phyloP scores from a whole-genome alignment of 2,797 vertebrate genomes.

The Gambelia wislizenii region DNA sequence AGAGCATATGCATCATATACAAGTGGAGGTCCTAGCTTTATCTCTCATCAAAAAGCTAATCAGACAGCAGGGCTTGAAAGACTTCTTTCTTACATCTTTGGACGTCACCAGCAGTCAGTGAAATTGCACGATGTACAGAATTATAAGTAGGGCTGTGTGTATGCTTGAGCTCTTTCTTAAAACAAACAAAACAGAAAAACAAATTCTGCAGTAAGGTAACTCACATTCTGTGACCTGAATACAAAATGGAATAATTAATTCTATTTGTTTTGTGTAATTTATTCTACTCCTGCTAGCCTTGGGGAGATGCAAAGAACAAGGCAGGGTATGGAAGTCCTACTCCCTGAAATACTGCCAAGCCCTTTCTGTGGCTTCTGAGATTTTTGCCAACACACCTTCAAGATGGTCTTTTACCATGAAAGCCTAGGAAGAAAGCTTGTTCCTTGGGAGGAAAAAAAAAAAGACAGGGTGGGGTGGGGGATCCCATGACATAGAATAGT shows the following conservation, averaged over 20 bases:
- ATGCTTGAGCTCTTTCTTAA: background rate
- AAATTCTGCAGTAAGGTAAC: background rate
- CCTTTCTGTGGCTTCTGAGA: background rate
- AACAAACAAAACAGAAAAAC: background rate
- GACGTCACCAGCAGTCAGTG: background rate
- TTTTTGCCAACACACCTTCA: background rate
- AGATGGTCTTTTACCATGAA: background rate
- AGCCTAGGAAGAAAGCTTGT: background rate
- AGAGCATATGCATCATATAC: background rate
- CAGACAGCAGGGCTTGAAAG: background rate
- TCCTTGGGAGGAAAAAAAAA: background rate
- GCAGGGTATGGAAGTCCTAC: background rate
- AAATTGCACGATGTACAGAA: background rate
- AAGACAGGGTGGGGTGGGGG: too few species aligned
- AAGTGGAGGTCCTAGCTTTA: background rate
- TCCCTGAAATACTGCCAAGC: background rate
- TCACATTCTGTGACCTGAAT: slow-evolving; percentile 4
- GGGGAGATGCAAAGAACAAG: background rate
- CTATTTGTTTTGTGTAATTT: background rate
- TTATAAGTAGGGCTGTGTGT: background rate
- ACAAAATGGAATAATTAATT: background rate
- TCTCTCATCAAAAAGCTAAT: background rate
- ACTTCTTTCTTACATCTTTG: background rate
- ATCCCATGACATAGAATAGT: background rate
- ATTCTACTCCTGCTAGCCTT: background rate